Base-by-base conservation (phyloP, 2,113 vertebrate species). In the Motacilla alba region DNA sequence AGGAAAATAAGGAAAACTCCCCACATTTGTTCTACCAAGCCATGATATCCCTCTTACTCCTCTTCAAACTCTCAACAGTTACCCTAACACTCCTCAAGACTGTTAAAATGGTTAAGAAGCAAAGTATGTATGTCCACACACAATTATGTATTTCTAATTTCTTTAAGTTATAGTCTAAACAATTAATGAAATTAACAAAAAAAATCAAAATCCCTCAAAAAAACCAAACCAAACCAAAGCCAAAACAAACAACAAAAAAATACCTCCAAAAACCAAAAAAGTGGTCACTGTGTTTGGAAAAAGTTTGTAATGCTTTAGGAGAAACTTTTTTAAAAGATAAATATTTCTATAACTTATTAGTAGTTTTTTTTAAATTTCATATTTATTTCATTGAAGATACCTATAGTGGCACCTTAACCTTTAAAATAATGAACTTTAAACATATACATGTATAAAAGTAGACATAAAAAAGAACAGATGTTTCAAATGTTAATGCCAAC, bases 401-500 rank as follows among this genome's bases (percentile, higher is more conserved):
- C 14, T 64, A 26, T 1, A n/a, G 6, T 60, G 33, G 3, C 7
- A 59, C 20, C 22, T 59, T 41, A 47, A 39, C 4, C 28, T 66
- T 82, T 69, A 33, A 90, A 81, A 68, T 23, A 21, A 91, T 35
- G 18, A 75, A 26, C 7, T 26, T 21, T 33, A 60, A 55, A 58
- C 8, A 4, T 5, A 20, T 11, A 13, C 0, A 7, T 5, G 2
- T 0, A 1, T 44, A 70, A 70, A 78, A 10, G 9, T 8, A 74
- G 21, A 46, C 6, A 19, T 41, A 67, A 26, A 35, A 62, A 88
- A 56, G 33, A 43, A 20, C 7, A 43, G 10, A 1, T 20, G 15
- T 35, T 72, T 46, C 47, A 64, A 83, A 64, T 46, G 10, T 26
- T 35, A 69, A 69, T 66, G 14, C 3, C 21, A 82, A 18, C 5